These are phyloP conservation scores for Lithophane socia DNA, from an alignment of 2,888 invertebrate species.

Conservation along the genomic window DNA sequence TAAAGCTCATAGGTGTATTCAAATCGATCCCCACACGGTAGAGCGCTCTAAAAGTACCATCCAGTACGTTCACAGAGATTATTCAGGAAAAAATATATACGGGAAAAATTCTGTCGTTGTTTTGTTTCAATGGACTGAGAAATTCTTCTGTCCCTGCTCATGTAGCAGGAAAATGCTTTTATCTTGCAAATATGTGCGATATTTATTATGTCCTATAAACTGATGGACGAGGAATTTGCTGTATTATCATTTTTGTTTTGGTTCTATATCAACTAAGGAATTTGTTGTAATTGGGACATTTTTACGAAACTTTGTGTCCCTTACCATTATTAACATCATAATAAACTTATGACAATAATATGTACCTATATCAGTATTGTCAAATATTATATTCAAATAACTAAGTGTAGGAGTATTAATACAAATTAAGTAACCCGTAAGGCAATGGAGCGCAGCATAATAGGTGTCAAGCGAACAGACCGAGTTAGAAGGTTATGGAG, in stretches of 20 bases:
- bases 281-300: constrained; percentile 12
- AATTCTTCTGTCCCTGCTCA: constrained; percentile 49
- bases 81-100: constrained; percentile 51
- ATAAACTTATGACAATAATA: background rate
- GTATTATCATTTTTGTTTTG: constrained; percentile 35
- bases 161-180: constrained; percentile 60
- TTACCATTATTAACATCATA: background rate
- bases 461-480: no score
- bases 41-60: constrained; percentile 41
- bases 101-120: constrained; percentile 31
- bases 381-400: background rate
- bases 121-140: constrained; percentile 43
- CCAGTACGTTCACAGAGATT: constrained; percentile 27
- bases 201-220: constrained; percentile 46
- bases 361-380: background rate
- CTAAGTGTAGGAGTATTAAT: constrained; percentile 8
- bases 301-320: constrained; percentile 1
- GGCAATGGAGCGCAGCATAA: no score
- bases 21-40: constrained; percentile 55
- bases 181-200: constrained; percentile 45
- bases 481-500: no score
- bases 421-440: background rate
- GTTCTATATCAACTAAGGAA: constrained; percentile 31
- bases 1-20: constrained; percentile 50
- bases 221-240: constrained; percentile 46